phyloP scores from a whole-genome alignment of 2,797 vertebrate species.

The Sitta carolinensis region DNA sequence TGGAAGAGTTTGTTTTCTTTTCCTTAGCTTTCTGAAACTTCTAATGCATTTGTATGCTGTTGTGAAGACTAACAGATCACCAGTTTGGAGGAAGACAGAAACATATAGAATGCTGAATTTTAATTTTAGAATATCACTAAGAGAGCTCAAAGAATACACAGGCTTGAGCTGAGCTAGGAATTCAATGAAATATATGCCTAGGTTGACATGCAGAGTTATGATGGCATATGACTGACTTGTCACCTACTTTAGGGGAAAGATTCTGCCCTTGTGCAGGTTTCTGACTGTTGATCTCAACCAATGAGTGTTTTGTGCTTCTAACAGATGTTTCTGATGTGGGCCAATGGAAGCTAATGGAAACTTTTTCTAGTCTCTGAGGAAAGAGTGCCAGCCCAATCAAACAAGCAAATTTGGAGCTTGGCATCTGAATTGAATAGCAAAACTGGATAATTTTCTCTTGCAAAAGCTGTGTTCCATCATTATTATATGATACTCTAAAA shows the following conservation, averaged over 20 bases:
- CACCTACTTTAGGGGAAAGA: not conserved
- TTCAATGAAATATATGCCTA: not conserved
- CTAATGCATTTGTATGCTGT: not conserved
- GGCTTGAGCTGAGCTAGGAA: not conserved
- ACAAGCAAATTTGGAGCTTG: not conserved
- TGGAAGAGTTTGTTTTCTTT: not conserved
- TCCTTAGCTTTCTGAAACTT: not conserved
- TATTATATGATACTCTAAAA: conserved; percentile 5
- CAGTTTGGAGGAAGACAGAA: not conserved
- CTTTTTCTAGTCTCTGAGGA: conserved; percentile 5
- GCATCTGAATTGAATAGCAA: not conserved
- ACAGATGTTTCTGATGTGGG: conserved; percentile 51
- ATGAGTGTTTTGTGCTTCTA: not conserved
- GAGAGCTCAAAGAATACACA: not conserved
- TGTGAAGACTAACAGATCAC: not conserved
- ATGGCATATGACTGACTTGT: not conserved
- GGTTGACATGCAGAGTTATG: not conserved
- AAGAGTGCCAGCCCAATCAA: not conserved
- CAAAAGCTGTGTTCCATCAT: conserved; percentile 2
- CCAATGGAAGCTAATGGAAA: conserved; percentile 39
- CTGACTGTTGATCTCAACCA: not conserved
- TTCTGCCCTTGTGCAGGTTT: not conserved
- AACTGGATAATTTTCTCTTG: conserved; percentile 17
- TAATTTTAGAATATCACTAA: not conserved
- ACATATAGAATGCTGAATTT: not conserved